Conservation (phyloP, 2,888 invertebrate species). For the Coelogynopora nodosa region DNA sequence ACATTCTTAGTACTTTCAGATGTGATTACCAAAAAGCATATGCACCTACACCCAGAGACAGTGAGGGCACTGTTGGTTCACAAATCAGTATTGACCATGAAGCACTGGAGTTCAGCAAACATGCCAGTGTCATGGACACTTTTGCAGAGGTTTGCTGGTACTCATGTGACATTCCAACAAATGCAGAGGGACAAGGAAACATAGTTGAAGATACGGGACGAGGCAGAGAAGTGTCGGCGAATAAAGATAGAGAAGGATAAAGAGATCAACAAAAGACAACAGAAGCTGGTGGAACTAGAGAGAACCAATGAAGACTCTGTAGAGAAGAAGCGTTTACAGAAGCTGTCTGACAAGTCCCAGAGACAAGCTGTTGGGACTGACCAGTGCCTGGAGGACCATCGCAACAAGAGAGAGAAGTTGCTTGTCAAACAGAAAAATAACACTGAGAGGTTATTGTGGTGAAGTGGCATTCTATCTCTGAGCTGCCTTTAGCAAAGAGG, state of each 20-base stretch:
- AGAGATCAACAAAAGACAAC: not conserved
- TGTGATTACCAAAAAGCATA: too few species aligned
- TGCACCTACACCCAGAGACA: not conserved
- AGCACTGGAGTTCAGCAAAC: not conserved
- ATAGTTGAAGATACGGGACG: not conserved
- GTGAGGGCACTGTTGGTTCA: not conserved
- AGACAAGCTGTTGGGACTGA: not conserved
- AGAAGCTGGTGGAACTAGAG: not conserved
- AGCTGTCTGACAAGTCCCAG: not conserved
- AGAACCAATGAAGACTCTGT: not conserved
- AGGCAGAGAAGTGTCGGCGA: not conserved
- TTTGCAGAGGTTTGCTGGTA: not conserved
- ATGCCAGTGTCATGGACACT: not conserved
- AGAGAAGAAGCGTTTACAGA: not conserved
- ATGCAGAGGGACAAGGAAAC: not conserved
- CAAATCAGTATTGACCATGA: not conserved
- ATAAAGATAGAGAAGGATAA: not conserved
- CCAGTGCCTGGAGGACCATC: not conserved
- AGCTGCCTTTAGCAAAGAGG: too few species aligned
- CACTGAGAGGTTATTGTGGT: not conserved
- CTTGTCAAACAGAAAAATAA: not conserved
- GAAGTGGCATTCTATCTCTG: not conserved
- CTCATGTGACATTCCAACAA: not conserved
- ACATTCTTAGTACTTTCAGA: too few species aligned
- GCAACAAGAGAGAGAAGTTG: not conserved